These are phyloP conservation scores for Furcula furcula DNA, from an alignment of 2,888 invertebrate genomes.

Conservation along the genomic window DNA sequence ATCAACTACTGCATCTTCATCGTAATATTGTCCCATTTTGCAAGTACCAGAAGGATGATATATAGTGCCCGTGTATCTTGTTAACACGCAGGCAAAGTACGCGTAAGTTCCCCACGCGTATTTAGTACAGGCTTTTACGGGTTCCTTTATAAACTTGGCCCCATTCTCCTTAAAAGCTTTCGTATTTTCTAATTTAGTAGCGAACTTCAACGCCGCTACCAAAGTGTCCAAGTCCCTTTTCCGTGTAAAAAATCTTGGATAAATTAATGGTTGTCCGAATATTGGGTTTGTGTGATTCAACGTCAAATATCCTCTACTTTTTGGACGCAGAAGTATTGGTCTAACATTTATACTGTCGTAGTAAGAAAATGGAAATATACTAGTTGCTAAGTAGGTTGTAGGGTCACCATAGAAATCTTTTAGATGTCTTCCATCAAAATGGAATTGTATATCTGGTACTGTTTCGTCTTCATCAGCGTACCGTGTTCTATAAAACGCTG, in stretches of 20 bases:
- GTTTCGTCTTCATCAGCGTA: constrained; percentile 72
- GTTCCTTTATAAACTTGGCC: constrained; percentile 74
- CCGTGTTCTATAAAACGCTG: constrained; percentile 80
- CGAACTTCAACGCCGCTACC: constrained; percentile 82
- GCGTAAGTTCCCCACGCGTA: constrained; percentile 80
- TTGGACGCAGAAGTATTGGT: constrained; percentile 82
- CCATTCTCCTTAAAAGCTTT: constrained; percentile 77
- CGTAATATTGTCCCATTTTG: constrained; percentile 58
- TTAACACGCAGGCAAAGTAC: constrained; percentile 85
- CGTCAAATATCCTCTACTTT: constrained; percentile 82
- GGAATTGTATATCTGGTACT: constrained; percentile 85
- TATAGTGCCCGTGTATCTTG: constrained; percentile 81
- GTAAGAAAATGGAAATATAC: constrained; percentile 77
- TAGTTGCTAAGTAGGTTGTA: constrained; percentile 61
- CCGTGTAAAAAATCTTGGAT: constrained; percentile 84
- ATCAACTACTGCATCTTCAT: constrained; percentile 63
- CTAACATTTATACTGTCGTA: constrained; percentile 83
- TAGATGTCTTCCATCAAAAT: constrained; percentile 80
- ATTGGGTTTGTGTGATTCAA: constrained; percentile 85
- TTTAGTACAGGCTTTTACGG: constrained; percentile 79
- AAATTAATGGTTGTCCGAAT: constrained; percentile 86
- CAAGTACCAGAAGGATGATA: constrained; percentile 71
- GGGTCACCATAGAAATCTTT: constrained; percentile 82
- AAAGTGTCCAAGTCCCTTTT: constrained; percentile 83
- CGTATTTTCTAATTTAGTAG: constrained; percentile 78